Percentiles rank a stretch among this genome's conserved stretches.
Evolutionary conservation across 2,797 vertebrate species (phyloP).

Genomic region (Harpagifer antarcticus): DNA sequence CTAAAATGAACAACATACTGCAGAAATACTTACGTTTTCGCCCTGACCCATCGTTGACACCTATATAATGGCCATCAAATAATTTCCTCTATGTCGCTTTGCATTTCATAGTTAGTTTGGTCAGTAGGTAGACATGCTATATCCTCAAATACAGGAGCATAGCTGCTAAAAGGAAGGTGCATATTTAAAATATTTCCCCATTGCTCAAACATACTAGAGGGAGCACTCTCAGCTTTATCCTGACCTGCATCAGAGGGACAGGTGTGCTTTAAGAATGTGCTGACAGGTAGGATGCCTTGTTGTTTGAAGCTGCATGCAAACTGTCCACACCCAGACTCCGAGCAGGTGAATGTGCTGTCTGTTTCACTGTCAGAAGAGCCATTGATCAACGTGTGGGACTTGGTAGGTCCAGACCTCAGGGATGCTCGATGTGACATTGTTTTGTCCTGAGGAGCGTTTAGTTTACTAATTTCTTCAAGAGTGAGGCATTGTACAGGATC

Average conservation of each 20-base stretch:
- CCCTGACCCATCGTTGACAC: not conserved
- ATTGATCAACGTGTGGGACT: conserved; percentile 11
- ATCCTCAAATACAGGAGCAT: conserved; percentile 81
- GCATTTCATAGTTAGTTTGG: conserved; percentile 54
- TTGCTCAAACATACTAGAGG: conserved; percentile 44
- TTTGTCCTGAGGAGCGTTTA: conserved; percentile 61
- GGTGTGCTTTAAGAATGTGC: conserved; percentile 49
- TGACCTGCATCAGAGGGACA: conserved; percentile 29
- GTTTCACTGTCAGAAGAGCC: conserved; percentile 74
- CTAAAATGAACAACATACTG: not conserved
- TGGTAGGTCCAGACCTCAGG: not conserved
- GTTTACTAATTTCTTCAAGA: conserved; percentile 78
- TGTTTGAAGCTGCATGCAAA: conserved; percentile 38
- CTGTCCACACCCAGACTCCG: conserved; percentile 67
- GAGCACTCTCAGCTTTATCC: conserved; percentile 11
- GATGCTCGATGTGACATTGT: conserved; percentile 2
- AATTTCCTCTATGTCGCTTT: conserved; percentile 81
- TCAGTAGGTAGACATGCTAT: conserved; percentile 73
- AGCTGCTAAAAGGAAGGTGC: conserved; percentile 71
- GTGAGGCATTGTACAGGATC: conserved; percentile 75
- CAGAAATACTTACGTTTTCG: not conserved
- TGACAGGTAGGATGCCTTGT: conserved; percentile 34
- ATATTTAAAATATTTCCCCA: conserved; percentile 75
- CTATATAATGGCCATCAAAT: conserved; percentile 66
- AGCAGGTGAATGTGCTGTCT: conserved; percentile 73